Percentiles rank a stretch among this genome's conserved stretches.
phyloP scores from a whole-genome alignment of 2,888 invertebrate species.

The Anticlea derivata region DNA sequence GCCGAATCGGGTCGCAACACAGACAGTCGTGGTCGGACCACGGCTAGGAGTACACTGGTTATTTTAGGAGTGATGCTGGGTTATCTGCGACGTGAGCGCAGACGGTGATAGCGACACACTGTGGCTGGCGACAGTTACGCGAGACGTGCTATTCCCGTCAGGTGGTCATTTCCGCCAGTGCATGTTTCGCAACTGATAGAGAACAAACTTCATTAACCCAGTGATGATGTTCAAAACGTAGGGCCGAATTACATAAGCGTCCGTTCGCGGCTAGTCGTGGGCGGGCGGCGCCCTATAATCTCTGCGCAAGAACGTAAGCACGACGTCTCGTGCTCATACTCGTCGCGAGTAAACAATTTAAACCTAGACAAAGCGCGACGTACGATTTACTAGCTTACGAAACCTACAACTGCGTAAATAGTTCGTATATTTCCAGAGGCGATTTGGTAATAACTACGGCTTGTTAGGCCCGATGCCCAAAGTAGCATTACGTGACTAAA shows the following conservation, averaged over 20 bases:
- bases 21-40: slow-evolving; percentile 77
- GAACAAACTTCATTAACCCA: slow-evolving; percentile 72
- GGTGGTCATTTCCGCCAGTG: slow-evolving; percentile 76
- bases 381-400: slow-evolving; percentile 21
- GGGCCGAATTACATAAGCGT: slow-evolving; percentile 56
- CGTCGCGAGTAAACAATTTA: slow-evolving; percentile 44
- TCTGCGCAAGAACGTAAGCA: slow-evolving; percentile 35
- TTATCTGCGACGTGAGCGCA: slow-evolving; percentile 74
- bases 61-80: slow-evolving; percentile 72
- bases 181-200: slow-evolving; percentile 73
- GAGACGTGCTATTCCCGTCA: slow-evolving; percentile 82
- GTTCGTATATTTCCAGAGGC: slow-evolving; percentile 17
- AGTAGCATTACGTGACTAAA: neutral
- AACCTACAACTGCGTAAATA: slow-evolving; percentile 15
- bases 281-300: slow-evolving; percentile 64
- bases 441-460: slow-evolving; percentile 16
- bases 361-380: slow-evolving; percentile 18
- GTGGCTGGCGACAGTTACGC: slow-evolving; percentile 72
- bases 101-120: slow-evolving; percentile 77
- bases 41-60: slow-evolving; percentile 76
- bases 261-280: slow-evolving; percentile 48
- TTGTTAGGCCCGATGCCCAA: neutral
- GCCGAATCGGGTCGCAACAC: slow-evolving; percentile 54
- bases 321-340: slow-evolving; percentile 36
- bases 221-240: slow-evolving; percentile 47